These are phyloP conservation scores for Trachurus trachurus DNA, from an alignment of 2,797 vertebrate species.

Conservation along the genomic window DNA sequence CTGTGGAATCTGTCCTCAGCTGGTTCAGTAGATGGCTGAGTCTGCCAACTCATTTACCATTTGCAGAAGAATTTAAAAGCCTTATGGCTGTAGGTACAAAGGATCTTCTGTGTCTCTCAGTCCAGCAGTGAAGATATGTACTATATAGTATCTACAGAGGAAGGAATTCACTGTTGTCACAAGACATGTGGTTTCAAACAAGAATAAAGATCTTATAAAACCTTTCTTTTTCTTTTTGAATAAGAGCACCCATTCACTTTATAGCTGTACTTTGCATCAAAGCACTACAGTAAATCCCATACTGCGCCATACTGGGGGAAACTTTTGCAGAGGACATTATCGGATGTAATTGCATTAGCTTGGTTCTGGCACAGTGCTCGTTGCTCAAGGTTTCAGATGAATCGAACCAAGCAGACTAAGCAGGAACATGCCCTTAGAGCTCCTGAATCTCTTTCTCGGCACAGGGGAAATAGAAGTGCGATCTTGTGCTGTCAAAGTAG, in stretches of 20 bases:
- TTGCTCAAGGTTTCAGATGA: constrained; percentile 18
- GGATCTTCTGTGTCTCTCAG: too few species aligned
- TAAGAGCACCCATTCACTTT: background rate
- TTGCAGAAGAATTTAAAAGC: too few species aligned
- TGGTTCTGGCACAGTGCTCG: background rate
- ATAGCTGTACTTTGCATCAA: background rate
- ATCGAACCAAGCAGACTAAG: background rate
- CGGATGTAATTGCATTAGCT: background rate
- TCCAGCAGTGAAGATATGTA: too few species aligned
- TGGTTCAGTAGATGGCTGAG: constrained; percentile 7
- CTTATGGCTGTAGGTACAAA: too few species aligned
- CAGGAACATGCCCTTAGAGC: background rate
- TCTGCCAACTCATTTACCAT: too few species aligned
- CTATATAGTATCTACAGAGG: background rate
- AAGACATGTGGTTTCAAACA: background rate
- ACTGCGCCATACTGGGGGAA: background rate
- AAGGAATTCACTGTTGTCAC: constrained; percentile 13
- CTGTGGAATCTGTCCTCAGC: background rate
- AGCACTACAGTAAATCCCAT: background rate
- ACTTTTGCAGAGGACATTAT: background rate
- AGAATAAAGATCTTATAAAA: background rate
- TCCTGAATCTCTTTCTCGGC: background rate
- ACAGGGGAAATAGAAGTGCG: background rate
- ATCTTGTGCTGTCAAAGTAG: background rate
- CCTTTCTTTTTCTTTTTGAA: too few species aligned